Percentiles rank a stretch among this genome's conserved stretches.
Conservation (phyloP, 2,888 invertebrate species). For the Podabrus alpinus region DNA sequence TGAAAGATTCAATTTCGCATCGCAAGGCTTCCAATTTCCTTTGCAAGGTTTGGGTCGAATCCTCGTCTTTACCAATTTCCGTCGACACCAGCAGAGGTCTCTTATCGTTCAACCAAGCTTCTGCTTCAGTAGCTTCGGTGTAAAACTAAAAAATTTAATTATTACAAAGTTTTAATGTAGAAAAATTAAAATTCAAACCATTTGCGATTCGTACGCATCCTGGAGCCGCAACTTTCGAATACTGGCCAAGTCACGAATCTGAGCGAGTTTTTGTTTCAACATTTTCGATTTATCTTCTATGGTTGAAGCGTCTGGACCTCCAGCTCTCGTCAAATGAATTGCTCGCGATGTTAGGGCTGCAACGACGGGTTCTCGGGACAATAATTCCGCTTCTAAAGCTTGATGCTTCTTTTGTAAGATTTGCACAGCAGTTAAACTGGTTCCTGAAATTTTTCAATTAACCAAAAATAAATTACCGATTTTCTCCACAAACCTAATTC, state of each 20-base stretch:
- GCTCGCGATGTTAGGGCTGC: constrained; percentile 75
- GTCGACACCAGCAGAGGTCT: constrained; percentile 71
- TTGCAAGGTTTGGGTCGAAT: constrained; percentile 81
- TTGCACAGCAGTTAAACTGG: constrained; percentile 74
- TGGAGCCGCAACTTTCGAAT: constrained; percentile 72
- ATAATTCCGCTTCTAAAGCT: constrained; percentile 85
- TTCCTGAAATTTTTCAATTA: constrained; percentile 38
- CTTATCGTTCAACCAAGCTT: constrained; percentile 91
- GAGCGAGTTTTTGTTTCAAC: constrained; percentile 70
- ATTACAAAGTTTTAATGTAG: neutral
- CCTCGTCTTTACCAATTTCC: constrained; percentile 92
- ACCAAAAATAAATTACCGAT: neutral
- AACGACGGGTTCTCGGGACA: constrained; percentile 85
- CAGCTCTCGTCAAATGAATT: constrained; percentile 76
- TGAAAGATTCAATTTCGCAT: constrained; percentile 81
- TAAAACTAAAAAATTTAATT: constrained; percentile 70
- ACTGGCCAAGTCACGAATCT: constrained; percentile 74
- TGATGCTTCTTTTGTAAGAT: constrained; percentile 92
- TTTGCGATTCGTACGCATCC: constrained; percentile 83
- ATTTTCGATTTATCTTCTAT: constrained; percentile 71
- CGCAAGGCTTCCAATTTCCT: constrained; percentile 83
- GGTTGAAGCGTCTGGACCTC: constrained; percentile 81
- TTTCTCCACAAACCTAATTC: constrained; percentile 59
- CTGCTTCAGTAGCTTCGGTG: constrained; percentile 87
- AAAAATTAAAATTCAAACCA: constrained; percentile 57